Conservation (phyloP, 2,113 vertebrate species). For the Blennius ocellaris region DNA sequence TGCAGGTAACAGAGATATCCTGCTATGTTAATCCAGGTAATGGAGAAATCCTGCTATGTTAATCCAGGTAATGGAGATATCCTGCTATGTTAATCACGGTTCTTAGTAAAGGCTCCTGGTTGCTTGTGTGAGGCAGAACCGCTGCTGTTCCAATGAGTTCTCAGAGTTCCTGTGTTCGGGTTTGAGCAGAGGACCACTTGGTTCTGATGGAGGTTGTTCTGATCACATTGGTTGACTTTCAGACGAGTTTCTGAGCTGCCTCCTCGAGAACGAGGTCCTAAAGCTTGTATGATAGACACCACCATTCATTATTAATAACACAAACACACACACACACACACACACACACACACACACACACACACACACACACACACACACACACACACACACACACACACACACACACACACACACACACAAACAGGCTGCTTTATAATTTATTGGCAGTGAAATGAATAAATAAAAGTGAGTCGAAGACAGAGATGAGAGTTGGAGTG, state of each 20-base stretch:
- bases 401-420: slow-evolving; percentile 26
- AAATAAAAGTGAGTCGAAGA: slow-evolving; percentile 70
- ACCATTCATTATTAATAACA: slow-evolving; percentile 71
- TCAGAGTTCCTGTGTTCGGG: no score
- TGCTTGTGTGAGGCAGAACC: no score
- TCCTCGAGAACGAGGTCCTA: slow-evolving; percentile 55
- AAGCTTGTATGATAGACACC: slow-evolving; percentile 75
- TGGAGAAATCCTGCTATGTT: no score
- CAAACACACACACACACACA: slow-evolving; percentile 32
- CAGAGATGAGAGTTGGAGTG: slow-evolving; percentile 51
- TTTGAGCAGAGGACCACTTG: no score
- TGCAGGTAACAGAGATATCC: no score
- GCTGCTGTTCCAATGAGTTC: no score
- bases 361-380: slow-evolving; percentile 10
- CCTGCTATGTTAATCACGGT: no score
- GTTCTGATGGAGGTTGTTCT: no score
- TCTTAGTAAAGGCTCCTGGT: no score
- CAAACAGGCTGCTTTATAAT: slow-evolving; percentile 60
- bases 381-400: not conserved
- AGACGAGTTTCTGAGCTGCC: slow-evolving; percentile 24
- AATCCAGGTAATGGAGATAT: no score
- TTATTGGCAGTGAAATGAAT: slow-evolving; percentile 73
- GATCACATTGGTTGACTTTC: no score
- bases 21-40: no score
- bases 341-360: slow-evolving; percentile 7